Conservation (phyloP, 2,113 vertebrate genomes). For the Heloderma charlesbogerti region DNA sequence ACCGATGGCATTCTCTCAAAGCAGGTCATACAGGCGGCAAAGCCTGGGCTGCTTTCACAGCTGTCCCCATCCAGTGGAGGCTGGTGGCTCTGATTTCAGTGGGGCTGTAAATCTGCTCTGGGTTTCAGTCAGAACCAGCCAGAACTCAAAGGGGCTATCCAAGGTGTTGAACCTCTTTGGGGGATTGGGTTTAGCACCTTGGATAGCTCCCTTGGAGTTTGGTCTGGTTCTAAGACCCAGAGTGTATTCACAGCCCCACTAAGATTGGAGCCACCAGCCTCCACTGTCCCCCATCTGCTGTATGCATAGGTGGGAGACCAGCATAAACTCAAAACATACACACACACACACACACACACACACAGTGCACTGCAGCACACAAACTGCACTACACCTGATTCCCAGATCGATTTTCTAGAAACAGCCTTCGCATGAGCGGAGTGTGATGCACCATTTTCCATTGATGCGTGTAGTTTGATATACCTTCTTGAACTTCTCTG, state of each 20-base stretch:
- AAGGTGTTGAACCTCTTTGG: too few relatives aligned
- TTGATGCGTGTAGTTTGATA: background rate
- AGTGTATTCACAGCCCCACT: too few relatives aligned
- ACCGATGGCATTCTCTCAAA: background rate
- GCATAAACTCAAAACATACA: background rate
- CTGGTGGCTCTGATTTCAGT: too few relatives aligned
- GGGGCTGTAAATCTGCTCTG: too few relatives aligned
- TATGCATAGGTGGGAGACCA: background rate
- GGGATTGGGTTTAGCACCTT: too few relatives aligned
- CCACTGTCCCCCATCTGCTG: background rate
- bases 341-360: background rate
- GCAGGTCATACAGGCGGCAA: too few relatives aligned
- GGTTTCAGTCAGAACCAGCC: too few relatives aligned
- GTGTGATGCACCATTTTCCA: background rate
- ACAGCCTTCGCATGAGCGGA: background rate
- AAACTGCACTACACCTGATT: background rate
- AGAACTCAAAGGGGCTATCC: too few relatives aligned
- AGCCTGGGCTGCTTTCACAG: background rate
- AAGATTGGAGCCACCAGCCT: too few relatives aligned
- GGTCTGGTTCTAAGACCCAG: background rate
- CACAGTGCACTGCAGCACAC: background rate
- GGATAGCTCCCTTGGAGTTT: too few relatives aligned
- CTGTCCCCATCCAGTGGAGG: background rate
- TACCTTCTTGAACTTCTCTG: background rate
- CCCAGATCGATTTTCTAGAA: background rate